phyloP scores from a whole-genome alignment of 2,888 invertebrate genomes.

The Chymomyza caudatula region DNA sequence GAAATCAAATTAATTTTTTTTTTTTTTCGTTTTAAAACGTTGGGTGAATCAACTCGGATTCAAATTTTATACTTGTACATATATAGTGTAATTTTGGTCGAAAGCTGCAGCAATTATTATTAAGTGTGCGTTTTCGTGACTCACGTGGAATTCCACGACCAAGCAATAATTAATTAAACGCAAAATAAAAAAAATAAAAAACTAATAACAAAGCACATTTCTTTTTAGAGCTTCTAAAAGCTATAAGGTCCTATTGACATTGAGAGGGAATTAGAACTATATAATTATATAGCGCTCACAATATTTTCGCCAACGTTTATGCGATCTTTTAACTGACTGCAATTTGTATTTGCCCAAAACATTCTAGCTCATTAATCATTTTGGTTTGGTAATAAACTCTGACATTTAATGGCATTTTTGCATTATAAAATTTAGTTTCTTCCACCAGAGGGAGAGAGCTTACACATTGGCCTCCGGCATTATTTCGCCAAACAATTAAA shows the following conservation, averaged over 20 bases:
- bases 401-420: background rate
- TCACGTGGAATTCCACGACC: too few species aligned
- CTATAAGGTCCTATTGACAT: background rate
- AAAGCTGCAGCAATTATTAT: too few species aligned
- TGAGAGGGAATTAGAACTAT: background rate
- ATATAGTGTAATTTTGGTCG: too few species aligned
- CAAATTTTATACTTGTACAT: too few species aligned
- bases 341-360: background rate
- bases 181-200: too few species aligned
- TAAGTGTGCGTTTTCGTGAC: too few species aligned
- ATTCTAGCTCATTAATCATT: background rate
- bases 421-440: background rate
- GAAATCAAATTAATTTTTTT: too few species aligned
- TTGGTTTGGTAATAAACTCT: background rate
- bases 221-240: background rate
- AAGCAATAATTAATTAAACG: too few species aligned
- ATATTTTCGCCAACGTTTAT: background rate
- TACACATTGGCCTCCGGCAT: background rate
- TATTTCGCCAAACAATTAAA: conserved; percentile 14
- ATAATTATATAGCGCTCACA: background rate
- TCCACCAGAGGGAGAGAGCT: background rate
- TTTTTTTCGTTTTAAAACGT: too few species aligned
- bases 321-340: background rate
- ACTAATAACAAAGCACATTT: background rate
- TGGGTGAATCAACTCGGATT: too few species aligned